phyloP scores from a whole-genome alignment of 2,797 vertebrate genomes.

The Phrynocephalus forsythii region DNA sequence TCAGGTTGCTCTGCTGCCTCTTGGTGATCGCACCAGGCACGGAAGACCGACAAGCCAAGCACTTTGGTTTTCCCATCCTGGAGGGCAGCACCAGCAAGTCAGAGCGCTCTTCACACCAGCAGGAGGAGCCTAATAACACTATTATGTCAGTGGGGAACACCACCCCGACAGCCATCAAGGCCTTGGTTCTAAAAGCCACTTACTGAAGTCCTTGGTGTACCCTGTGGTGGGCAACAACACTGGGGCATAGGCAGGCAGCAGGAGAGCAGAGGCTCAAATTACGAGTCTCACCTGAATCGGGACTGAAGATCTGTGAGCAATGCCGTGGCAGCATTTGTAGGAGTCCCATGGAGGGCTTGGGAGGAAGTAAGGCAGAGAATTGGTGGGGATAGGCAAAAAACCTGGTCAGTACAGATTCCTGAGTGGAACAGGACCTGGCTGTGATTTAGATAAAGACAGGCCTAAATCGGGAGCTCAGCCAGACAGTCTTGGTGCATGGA shows the following conservation, averaged over 20 bases:
- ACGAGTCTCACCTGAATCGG: background rate
- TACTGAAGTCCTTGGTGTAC: background rate
- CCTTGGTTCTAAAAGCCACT: conserved; percentile 36
- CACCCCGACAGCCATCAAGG: conserved; percentile 77
- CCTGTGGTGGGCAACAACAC: no score
- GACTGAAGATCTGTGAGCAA: background rate
- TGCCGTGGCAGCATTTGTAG: background rate
- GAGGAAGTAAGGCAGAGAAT: background rate
- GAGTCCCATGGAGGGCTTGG: background rate
- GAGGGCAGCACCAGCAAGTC: conserved; percentile 88
- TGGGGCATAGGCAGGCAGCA: background rate
- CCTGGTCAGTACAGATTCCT: no score
- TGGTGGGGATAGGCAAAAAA: background rate
- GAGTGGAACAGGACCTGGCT: background rate
- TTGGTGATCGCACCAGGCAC: conserved; percentile 71
- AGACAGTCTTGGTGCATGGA: background rate
- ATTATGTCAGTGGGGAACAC: conserved; percentile 82
- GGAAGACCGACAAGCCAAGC: conserved; percentile 80
- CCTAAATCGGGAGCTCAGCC: background rate
- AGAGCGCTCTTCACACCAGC: conserved; percentile 81
- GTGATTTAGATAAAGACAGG: background rate
- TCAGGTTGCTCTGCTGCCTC: conserved; percentile 83
- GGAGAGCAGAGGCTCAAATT: background rate
- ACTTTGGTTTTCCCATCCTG: conserved; percentile 80
- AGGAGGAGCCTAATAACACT: conserved; percentile 80